phyloP scores from a whole-genome alignment of 1,140 invertebrate species.

The Pteromalus puparum region DNA sequence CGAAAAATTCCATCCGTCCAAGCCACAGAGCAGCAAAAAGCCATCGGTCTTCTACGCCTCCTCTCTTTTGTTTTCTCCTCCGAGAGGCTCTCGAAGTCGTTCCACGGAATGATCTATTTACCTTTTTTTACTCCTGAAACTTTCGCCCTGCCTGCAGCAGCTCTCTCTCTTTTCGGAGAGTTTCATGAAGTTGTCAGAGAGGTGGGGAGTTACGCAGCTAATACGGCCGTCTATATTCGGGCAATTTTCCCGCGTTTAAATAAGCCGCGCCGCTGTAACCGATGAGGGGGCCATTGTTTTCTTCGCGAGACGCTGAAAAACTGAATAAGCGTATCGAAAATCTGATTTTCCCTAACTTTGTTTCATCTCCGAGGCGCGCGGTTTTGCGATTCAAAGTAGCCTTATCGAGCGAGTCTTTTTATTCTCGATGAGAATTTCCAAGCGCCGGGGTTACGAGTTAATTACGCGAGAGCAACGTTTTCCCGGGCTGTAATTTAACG shows the following conservation, averaged over 20 bases:
- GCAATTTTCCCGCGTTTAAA: conserved; percentile 16
- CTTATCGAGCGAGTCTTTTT: background rate
- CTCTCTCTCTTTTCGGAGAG: background rate
- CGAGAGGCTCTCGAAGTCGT: background rate
- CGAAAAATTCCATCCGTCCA: background rate
- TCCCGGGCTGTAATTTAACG: background rate
- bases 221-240: conserved; percentile 19
- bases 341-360: background rate
- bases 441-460: background rate
- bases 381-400: conserved; percentile 12
- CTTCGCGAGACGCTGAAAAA: background rate
- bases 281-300: background rate
- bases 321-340: conserved; percentile 1
- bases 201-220: conserved; percentile 7
- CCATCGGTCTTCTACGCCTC: background rate
- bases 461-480: background rate
- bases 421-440: background rate
- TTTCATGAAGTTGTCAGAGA: conserved; percentile 29
- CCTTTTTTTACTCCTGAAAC: background rate
- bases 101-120: conserved; percentile 28
- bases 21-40: background rate
- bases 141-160: background rate
- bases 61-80: background rate
- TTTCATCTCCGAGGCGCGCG: background rate
- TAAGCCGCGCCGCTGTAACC: background rate